Conservation (phyloP, 64 coral and sea anemone genomes). For the Actinia tenebrosa region DNA sequence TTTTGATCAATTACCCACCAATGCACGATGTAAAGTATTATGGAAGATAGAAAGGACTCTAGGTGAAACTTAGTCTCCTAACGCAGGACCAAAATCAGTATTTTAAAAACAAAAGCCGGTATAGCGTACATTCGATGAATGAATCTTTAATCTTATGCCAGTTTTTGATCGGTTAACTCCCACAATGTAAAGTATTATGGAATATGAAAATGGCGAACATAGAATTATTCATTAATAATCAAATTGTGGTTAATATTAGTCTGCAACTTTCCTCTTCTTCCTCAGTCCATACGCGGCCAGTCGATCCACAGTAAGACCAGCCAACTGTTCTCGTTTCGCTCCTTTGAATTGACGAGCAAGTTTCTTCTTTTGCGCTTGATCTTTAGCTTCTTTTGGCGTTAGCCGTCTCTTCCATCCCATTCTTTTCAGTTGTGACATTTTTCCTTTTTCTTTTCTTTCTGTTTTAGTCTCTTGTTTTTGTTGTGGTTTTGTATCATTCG, state of each 20-base stretch:
- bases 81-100: too few relatives aligned
- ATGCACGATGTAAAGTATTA: too few relatives aligned
- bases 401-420: conserved; percentile 21
- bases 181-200: too few relatives aligned
- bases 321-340: conserved; percentile 29
- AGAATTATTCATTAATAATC: too few relatives aligned
- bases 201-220: too few relatives aligned
- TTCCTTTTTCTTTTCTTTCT: conserved; percentile 8
- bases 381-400: conserved; percentile 31
- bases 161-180: too few relatives aligned
- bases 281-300: conserved; percentile 43
- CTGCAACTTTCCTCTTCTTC: conserved; percentile 29
- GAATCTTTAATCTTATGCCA: too few relatives aligned
- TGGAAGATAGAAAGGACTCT: too few relatives aligned
- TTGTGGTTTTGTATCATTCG: neutral
- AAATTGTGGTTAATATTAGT: neutral
- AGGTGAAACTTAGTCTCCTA: too few relatives aligned
- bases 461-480: neutral
- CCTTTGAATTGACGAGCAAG: conserved; percentile 47
- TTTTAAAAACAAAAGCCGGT: too few relatives aligned
- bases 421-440: neutral
- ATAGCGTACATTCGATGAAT: too few relatives aligned
- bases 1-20: too few relatives aligned
- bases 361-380: conserved; percentile 22
- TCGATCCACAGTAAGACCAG: conserved; percentile 32